A percentile compares a stretch with the other conserved stretches of the same genome.
Evolutionary conservation across 2,888 invertebrate genomes (phyloP).

Genomic region (Caenorhabditis zanzibari): DNA sequence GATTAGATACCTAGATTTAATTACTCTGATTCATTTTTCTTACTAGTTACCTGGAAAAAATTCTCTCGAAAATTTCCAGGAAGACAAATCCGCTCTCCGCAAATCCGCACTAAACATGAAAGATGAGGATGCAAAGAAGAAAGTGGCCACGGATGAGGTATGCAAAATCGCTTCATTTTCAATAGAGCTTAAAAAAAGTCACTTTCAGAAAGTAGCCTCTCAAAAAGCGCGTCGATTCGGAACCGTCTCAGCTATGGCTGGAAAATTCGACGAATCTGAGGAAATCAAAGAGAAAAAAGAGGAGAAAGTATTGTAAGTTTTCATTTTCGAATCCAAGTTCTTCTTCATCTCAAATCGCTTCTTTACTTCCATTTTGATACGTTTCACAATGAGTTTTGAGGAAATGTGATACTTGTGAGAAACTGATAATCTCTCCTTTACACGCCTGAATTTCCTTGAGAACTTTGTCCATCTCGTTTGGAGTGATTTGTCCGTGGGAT

Average conservation of each 20-base stretch:
- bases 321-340: too few relatives aligned
- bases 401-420: conserved; percentile 10
- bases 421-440: conserved; percentile 13
- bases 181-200: too few relatives aligned
- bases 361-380: conserved; percentile 15
- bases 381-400: conserved; percentile 24
- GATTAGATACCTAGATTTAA: too few relatives aligned
- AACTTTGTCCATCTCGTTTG: conserved; percentile 28
- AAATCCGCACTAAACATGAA: conserved; percentile 82
- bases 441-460: conserved; percentile 1
- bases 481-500: conserved; percentile 41
- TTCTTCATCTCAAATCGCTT: too few relatives aligned
- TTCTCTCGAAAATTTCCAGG: conserved; percentile 14
- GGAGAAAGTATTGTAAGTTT: conserved; percentile 42
- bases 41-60: too few relatives aligned
- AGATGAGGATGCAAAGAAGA: conserved; percentile 78
- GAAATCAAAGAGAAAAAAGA: conserved; percentile 45
- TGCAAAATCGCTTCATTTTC: neutral
- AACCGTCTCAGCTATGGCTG: conserved; percentile 74
- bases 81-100: conserved; percentile 79
- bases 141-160: conserved; percentile 76
- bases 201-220: conserved; percentile 72
- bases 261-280: conserved; percentile 39
- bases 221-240: conserved; percentile 77
- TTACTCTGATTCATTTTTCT: too few relatives aligned